These are phyloP conservation scores for Brenthis hecate DNA, from an alignment of 2,888 invertebrate genomes.

Conservation along the genomic window DNA sequence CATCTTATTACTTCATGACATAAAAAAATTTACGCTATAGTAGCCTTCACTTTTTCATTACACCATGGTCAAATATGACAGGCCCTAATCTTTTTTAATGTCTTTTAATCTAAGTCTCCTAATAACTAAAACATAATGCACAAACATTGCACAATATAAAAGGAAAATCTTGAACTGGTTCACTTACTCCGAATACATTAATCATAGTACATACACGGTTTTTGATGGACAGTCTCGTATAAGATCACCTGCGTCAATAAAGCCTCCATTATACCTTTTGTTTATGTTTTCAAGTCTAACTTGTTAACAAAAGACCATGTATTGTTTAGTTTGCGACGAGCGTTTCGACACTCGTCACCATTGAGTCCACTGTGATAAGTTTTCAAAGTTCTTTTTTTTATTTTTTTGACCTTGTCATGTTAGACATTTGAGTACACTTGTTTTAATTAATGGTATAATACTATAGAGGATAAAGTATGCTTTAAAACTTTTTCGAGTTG, in stretches of 20 bases:
- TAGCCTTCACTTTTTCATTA: neutral
- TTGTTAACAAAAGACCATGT: constrained; percentile 58
- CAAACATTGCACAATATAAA: constrained; percentile 6
- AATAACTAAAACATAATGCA: constrained; percentile 3
- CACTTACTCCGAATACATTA: constrained; percentile 50
- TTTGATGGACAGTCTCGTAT: constrained; percentile 63
- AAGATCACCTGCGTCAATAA: constrained; percentile 68
- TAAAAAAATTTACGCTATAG: neutral
- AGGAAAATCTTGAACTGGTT: constrained; percentile 16
- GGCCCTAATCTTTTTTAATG: neutral
- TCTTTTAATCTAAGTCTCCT: constrained; percentile 1
- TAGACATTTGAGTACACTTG: constrained; percentile 11
- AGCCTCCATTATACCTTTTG: constrained; percentile 68
- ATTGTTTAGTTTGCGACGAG: constrained; percentile 69
- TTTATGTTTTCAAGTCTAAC: constrained; percentile 65
- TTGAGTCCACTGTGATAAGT: constrained; percentile 64
- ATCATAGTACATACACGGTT: constrained; percentile 57
- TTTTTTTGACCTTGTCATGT: constrained; percentile 55
- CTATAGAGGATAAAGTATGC: neutral
- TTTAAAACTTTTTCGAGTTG: neutral
- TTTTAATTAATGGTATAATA: neutral
- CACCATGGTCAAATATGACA: neutral
- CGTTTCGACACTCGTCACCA: constrained; percentile 75
- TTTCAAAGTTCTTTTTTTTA: constrained; percentile 58
- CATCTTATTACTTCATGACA: neutral